These are phyloP conservation scores for Bradypus variegatus DNA, from an alignment of 2,797 vertebrate species.

Conservation along the genomic window DNA sequence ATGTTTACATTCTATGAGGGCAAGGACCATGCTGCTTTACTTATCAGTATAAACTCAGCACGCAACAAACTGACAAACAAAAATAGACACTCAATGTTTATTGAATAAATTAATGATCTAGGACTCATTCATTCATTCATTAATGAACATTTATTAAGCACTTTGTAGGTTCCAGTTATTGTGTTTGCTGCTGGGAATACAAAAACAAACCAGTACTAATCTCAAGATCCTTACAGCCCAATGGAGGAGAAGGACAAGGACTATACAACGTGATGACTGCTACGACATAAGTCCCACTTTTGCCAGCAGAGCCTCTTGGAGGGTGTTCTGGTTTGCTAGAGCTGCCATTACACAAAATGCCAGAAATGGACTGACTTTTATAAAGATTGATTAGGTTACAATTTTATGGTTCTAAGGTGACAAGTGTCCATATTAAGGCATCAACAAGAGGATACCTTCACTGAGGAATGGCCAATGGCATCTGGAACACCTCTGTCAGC, in stretches of 20 bases:
- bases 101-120: not conserved
- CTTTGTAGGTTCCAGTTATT: not conserved
- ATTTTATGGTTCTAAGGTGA: no score
- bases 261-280: not conserved
- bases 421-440: no score
- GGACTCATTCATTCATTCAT: not conserved
- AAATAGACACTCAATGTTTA: not conserved
- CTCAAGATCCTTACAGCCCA: not conserved
- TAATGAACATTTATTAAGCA: not conserved
- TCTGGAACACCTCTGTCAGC: no score
- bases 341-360: no score
- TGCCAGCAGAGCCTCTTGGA: not conserved
- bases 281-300: not conserved
- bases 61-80: not conserved
- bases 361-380: no score
- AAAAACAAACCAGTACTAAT: constrained; percentile 24
- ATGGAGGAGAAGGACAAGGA: not conserved
- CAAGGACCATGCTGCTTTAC: not conserved
- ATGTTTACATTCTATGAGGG: not conserved
- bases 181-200: not conserved
- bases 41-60: not conserved
- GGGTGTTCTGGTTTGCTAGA: no score
- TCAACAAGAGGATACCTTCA: no score
- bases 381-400: no score
- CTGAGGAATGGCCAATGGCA: no score